Evolutionary conservation across 2,797 vertebrate genomes (phyloP).

Genomic region (Brachyalestes nurse): DNA sequence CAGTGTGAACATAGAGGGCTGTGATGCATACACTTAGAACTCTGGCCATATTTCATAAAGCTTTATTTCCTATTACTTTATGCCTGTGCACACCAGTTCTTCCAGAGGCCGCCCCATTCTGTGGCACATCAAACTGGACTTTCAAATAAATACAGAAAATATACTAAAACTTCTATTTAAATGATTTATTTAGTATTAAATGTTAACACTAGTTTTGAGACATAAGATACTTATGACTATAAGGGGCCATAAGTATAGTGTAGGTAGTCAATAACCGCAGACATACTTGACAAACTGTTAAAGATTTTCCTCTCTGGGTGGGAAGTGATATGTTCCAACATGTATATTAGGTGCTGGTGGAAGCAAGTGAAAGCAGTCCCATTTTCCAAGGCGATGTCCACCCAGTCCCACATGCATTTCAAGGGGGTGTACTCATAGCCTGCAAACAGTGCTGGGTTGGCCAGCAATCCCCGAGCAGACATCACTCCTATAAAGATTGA

Average conservation of each 20-base stretch:
- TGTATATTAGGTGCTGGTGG: conserved; percentile 97
- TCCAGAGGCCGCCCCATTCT: no score
- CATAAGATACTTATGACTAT: neutral
- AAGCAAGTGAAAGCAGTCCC: conserved; percentile 95
- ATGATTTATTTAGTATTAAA: no score
- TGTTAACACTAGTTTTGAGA: neutral
- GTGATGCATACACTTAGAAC: no score
- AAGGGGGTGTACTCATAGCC: conserved; percentile 92
- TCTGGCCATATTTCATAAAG: no score
- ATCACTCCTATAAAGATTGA: conserved; percentile 84
- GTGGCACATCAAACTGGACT: no score
- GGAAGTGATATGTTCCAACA: conserved; percentile 94
- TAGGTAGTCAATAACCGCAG: conserved; percentile 93
- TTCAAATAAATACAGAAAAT: no score
- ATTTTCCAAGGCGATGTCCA: conserved; percentile 88
- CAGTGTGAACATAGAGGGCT: no score
- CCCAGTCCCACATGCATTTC: conserved; percentile 95
- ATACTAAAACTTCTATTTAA: neutral
- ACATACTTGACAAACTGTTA: conserved; percentile 91
- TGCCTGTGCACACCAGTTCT: no score
- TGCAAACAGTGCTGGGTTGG: conserved; percentile 96
- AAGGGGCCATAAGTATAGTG: conserved; percentile 82
- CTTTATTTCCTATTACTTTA: no score
- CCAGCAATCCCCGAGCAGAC: conserved; percentile 91
- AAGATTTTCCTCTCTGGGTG: conserved; percentile 93